Conservation (phyloP, 2,888 invertebrate species). For the Epinotia brunnichana region DNA sequence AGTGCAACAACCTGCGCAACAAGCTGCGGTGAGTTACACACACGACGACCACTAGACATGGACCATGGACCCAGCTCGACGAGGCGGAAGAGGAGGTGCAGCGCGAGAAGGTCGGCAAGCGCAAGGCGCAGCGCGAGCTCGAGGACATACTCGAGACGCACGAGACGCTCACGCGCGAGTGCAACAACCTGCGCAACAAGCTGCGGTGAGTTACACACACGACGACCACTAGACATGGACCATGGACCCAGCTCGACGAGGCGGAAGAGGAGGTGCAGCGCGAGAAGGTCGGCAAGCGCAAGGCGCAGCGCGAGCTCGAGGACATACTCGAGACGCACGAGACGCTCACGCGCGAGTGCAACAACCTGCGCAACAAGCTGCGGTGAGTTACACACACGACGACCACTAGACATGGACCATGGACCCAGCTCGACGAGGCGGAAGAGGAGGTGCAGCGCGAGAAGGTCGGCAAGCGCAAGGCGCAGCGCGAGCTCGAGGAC, state of each 20-base stretch:
- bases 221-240: too few species aligned
- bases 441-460: conserved; percentile 98
- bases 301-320: conserved; percentile 98
- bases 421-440: conserved; percentile 97
- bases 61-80: conserved; percentile 96
- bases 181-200: conserved; percentile 94
- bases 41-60: too few species aligned
- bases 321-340: conserved; percentile 98
- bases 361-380: conserved; percentile 94
- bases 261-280: conserved; percentile 98
- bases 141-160: conserved; percentile 98
- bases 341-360: conserved; percentile 92
- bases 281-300: conserved; percentile 97
- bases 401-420: too few species aligned
- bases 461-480: conserved; percentile 97
- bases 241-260: conserved; percentile 98
- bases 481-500: conserved; percentile 98
- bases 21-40: conserved; percentile 91
- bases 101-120: conserved; percentile 96
- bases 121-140: conserved; percentile 97
- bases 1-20: conserved; percentile 93
- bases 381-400: too few species aligned
- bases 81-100: conserved; percentile 98
- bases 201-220: conserved; percentile 89
- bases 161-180: conserved; percentile 93